phyloP scores from a whole-genome alignment of 2,888 invertebrate species.

The Leptogaster cylindrica region DNA sequence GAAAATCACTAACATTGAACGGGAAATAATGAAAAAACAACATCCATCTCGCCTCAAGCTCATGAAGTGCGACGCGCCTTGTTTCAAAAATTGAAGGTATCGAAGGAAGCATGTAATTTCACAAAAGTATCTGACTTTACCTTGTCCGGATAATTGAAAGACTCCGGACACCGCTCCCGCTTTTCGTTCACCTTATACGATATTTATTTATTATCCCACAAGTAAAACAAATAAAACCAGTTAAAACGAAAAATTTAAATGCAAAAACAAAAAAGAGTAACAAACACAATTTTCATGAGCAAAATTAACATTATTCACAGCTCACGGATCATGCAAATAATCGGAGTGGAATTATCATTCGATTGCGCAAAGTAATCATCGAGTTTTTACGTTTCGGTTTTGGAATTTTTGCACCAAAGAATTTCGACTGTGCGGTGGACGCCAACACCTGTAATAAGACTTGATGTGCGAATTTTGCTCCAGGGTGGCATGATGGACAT shows the following conservation, averaged over 20 bases:
- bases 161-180: background rate
- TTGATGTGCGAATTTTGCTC: slow-evolving; percentile 26
- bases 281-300: too few relatives aligned
- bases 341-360: slow-evolving; percentile 10
- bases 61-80: background rate
- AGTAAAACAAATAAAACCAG: too few relatives aligned
- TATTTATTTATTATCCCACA: background rate
- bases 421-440: background rate
- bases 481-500: slow-evolving; percentile 19
- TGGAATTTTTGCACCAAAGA: background rate
- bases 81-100: background rate
- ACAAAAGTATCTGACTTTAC: slow-evolving; percentile 18
- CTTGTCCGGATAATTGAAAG: slow-evolving; percentile 30
- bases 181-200: background rate
- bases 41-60: background rate
- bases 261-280: slow-evolving; percentile 28
- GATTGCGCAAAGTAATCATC: slow-evolving; percentile 18
- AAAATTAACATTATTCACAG: too few relatives aligned
- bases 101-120: slow-evolving; percentile 19
- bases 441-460: background rate
- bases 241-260: too few relatives aligned
- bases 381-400: background rate
- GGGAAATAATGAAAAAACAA: background rate
- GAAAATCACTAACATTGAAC: background rate
- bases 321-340: slow-evolving; percentile 26